These are phyloP conservation scores for Simalia tracyae DNA, from an alignment of 2,797 vertebrate genomes.

Conservation along the genomic window DNA sequence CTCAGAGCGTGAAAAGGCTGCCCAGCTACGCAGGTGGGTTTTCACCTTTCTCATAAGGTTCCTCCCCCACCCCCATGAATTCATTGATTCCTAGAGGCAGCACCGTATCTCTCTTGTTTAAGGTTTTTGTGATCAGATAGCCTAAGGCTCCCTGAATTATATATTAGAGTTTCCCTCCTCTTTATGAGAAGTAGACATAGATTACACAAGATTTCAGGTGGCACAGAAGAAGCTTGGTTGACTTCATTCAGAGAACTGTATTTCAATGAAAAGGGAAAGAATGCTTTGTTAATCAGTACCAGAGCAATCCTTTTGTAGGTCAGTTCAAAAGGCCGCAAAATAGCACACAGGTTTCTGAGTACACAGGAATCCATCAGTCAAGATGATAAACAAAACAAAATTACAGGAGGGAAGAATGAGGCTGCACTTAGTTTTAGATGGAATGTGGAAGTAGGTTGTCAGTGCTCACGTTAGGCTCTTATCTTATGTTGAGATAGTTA, in stretches of 20 bases:
- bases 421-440: not conserved
- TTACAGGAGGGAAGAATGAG: not conserved
- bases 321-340: not conserved
- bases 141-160: not conserved
- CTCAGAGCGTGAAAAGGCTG: conserved; percentile 91
- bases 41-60: not conserved
- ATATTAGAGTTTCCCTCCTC: not conserved
- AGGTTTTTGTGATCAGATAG: not conserved
- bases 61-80: no score
- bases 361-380: not conserved
- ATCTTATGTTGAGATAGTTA: not conserved
- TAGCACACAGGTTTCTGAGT: not conserved
- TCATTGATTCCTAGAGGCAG: not conserved
- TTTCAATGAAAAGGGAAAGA: not conserved
- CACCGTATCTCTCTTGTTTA: not conserved
- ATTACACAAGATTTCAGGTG: not conserved
- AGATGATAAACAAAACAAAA: not conserved
- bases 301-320: not conserved
- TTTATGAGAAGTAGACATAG: not conserved
- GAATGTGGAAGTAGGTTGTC: not conserved
- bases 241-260: not conserved
- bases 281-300: not conserved
- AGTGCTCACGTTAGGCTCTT: not conserved
- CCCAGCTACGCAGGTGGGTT: conserved; percentile 86
- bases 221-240: not conserved